Conservation (phyloP, 2,888 invertebrate genomes). For the Drosophila bunnanda region DNA sequence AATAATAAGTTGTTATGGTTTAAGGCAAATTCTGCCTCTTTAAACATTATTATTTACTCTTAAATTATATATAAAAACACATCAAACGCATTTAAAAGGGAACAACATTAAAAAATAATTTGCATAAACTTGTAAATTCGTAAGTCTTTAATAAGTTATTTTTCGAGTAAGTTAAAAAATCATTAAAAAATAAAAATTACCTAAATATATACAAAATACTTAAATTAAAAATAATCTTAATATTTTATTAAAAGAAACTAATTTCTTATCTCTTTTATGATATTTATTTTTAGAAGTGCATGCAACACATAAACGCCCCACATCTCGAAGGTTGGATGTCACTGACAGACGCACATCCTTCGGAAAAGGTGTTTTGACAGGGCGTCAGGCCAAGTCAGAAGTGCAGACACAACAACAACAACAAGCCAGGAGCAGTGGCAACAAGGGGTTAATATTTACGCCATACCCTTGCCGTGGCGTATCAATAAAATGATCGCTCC, state of each 20-base stretch:
- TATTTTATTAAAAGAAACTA: neutral
- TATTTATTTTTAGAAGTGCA: constrained; percentile 13
- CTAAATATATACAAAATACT: no score
- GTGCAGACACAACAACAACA: constrained; percentile 36
- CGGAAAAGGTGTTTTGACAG: constrained; percentile 71
- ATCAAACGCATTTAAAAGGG: no score
- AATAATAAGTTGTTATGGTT: no score
- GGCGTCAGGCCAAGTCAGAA: constrained; percentile 45
- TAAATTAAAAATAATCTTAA: neutral
- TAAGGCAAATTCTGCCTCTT: no score
- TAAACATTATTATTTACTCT: no score
- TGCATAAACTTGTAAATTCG: no score
- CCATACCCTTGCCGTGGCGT: constrained; percentile 43
- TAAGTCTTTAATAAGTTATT: no score
- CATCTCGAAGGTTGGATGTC: constrained; percentile 13
- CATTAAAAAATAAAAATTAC: no score
- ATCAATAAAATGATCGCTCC: constrained; percentile 78
- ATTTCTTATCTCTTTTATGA: neutral
- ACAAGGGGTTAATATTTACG: constrained; percentile 58
- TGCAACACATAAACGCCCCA: constrained; percentile 27
- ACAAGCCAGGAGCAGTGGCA: constrained; percentile 22
- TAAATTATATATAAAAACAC: no score
- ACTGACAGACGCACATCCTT: constrained; percentile 59
- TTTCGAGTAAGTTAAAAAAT: no score
- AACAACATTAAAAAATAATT: no score